phyloP scores from a whole-genome alignment of 2,888 invertebrate genomes.

The Gisinianus flammeolus region DNA sequence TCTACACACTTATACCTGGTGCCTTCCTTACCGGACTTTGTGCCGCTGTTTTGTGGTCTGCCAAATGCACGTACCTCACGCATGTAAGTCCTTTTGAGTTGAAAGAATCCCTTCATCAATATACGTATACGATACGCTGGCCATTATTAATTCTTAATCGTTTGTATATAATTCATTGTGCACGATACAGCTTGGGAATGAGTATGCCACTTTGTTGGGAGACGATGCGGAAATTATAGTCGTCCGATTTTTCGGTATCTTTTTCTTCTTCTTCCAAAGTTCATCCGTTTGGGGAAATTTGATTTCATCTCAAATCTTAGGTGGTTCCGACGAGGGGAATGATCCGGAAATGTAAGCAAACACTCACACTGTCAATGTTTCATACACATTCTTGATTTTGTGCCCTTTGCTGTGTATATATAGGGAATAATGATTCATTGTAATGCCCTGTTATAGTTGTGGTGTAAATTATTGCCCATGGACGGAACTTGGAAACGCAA shows the following conservation, averaged over 20 bases:
- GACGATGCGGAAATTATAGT: conserved; percentile 90
- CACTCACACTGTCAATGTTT: conserved; percentile 45
- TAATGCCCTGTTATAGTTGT: too few species aligned
- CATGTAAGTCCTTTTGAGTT: conserved; percentile 52
- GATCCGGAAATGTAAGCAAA: conserved; percentile 39
- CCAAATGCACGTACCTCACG: conserved; percentile 96
- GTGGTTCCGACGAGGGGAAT: conserved; percentile 59
- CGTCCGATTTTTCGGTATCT: conserved; percentile 96
- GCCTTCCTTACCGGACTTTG: conserved; percentile 80
- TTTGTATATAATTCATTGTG: background rate
- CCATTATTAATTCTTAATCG: background rate
- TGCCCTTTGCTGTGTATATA: too few species aligned
- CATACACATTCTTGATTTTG: conserved; percentile 59
- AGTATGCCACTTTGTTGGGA: conserved; percentile 85
- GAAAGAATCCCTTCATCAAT: background rate
- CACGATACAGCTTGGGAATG: conserved; percentile 77
- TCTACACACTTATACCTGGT: conserved; percentile 88
- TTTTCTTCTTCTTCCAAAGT: conserved; percentile 94
- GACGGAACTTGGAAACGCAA: conserved; percentile 22
- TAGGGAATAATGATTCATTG: too few species aligned
- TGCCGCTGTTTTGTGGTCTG: conserved; percentile 97
- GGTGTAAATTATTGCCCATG: conserved; percentile 76
- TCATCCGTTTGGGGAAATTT: conserved; percentile 73
- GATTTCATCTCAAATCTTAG: conserved; percentile 86
- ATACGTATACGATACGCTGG: background rate